Evolutionary conservation across 2,113 vertebrate genomes (phyloP), one percentile per base, ranked within the genome.

Genomic region (Gavialis gangeticus): DNA sequence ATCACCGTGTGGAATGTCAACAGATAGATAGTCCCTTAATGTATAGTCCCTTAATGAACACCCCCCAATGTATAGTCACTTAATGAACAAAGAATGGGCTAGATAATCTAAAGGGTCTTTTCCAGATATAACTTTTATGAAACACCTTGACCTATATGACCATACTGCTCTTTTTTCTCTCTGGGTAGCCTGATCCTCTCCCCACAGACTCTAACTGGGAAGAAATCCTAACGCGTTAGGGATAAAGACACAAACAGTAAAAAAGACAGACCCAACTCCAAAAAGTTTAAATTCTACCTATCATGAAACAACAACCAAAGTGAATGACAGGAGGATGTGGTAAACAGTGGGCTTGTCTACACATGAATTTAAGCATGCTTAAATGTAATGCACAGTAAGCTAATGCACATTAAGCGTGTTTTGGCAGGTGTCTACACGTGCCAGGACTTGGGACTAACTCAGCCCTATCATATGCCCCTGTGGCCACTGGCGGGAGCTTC

Each of bases 1-100:
- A 94, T 94, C 67, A 30, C 93, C 34, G 5, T 96, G 96, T 91
- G 87, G 91, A 95, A 85, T 76, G 73, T 93, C 88, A 96, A 77
- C 85, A 85, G 59, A 86, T 57, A 94, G 77, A n/a, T 54, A 89
- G 86, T 25, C 27, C 24, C 81, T 58, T 76, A 94, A 91, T 89
- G 64, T 92, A 55, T 81, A 71, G 94, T 92, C 24, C 73, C 92
- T 89, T 93, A 88, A 67, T 92, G 91, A 84, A 76, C 73, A 73
- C 92, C 27, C 24, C 81, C 58, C 73, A 94, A 91, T 88, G 69
- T 91, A 55, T 81, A 71, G 94, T 90, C 24, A 67, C 92, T 89
- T 93, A 88, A 67, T 92, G 91, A 84, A 76, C 73, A 76, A 88
- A 59, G 94, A 94, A 92, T 76, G 80, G 84, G 46, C 82, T 55